Conservation (phyloP, 2,113 vertebrate species). For the Carassius auratus region DNA sequence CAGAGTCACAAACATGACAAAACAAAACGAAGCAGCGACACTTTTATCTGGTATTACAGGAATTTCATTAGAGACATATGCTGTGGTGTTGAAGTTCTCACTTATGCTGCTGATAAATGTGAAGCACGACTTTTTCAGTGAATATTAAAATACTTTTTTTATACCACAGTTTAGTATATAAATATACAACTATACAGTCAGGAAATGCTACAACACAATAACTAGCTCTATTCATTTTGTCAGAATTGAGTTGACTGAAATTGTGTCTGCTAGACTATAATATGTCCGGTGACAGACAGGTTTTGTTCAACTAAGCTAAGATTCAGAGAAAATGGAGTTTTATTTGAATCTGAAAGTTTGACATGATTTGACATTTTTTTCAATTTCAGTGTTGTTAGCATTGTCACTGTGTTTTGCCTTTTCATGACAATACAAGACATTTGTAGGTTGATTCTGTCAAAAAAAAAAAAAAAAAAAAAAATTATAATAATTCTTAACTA, state of each 20-base stretch:
- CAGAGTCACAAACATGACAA: conserved; percentile 4
- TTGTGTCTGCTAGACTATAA: neutral
- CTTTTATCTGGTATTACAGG: neutral
- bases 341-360: neutral
- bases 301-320: neutral
- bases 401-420: neutral
- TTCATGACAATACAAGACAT: neutral
- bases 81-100: neutral
- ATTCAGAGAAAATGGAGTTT: neutral
- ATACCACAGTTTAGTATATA: neutral
- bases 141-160: neutral
- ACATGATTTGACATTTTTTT: neutral
- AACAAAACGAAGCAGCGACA: neutral
- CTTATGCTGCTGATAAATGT: conserved; percentile 8
- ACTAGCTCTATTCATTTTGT: neutral
- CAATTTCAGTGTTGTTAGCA: neutral
- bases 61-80: neutral
- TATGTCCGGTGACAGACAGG: neutral
- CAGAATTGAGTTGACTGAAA: neutral
- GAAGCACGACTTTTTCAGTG: neutral
- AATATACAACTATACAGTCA: neutral
- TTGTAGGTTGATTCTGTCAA: neutral
- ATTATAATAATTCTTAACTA: too few relatives aligned
- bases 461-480: too few relatives aligned
- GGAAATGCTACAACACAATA: neutral